Percentiles rank a stretch among this genome's conserved stretches.
Evolutionary conservation across 2,113 vertebrate genomes (phyloP).

Genomic region (Planiliza haematocheilus): DNA sequence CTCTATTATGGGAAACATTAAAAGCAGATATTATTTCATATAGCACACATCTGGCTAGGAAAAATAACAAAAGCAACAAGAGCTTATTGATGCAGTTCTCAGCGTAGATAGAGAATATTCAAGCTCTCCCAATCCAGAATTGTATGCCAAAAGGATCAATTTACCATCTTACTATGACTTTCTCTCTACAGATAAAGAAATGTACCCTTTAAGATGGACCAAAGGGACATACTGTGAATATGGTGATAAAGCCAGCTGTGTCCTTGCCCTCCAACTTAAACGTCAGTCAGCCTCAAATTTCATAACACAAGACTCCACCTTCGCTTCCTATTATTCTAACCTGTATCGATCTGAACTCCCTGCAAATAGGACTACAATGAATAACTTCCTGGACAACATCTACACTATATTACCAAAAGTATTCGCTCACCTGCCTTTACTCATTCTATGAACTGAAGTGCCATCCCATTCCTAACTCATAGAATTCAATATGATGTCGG

Average conservation of each 20-base stretch:
- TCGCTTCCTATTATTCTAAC: background rate
- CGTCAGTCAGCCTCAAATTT: background rate
- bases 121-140: background rate
- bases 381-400: background rate
- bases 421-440: too few species aligned
- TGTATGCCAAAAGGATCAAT: background rate
- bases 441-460: too few species aligned
- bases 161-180: background rate
- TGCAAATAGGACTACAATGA: background rate
- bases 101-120: background rate
- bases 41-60: background rate
- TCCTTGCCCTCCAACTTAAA: background rate
- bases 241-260: background rate
- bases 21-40: background rate
- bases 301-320: background rate
- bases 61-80: background rate
- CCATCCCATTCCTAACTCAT: too few species aligned
- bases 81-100: background rate
- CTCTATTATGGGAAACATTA: background rate
- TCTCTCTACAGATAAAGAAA: background rate
- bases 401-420: too few species aligned
- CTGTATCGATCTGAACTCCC: background rate
- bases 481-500: too few species aligned
- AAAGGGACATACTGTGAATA: background rate
- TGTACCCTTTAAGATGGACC: background rate